phyloP scores from a whole-genome alignment of 53 echinoderm and acorn worm species.

The Holothuria scabra region DNA sequence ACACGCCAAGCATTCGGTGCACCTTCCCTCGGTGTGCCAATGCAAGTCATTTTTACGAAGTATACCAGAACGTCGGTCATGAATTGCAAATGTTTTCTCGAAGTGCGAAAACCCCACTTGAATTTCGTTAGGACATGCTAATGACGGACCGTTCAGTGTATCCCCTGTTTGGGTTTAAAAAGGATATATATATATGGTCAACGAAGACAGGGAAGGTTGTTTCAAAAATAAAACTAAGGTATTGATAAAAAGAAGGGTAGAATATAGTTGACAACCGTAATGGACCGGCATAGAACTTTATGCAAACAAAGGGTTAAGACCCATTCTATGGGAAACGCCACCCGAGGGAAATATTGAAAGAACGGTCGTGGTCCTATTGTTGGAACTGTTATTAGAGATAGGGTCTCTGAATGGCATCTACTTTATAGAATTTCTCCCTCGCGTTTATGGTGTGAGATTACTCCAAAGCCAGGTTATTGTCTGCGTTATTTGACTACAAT shows the following conservation, averaged over 20 bases:
- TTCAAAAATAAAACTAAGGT: not conserved
- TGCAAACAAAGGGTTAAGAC: constrained; percentile 25
- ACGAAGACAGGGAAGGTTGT: not conserved
- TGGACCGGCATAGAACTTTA: constrained; percentile 20
- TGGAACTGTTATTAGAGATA: constrained; percentile 19
- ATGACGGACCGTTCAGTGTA: constrained; percentile 17
- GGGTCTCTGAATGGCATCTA: constrained; percentile 16
- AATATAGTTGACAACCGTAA: too few species aligned
- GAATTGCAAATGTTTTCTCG: constrained; percentile 20
- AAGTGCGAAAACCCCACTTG: constrained; percentile 27
- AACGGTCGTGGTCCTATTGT: constrained; percentile 4
- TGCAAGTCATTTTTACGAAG: not conserved
- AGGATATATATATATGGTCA: constrained; percentile 1
- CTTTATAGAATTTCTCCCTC: constrained; percentile 32
- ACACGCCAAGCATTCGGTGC: too few species aligned
- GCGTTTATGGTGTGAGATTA: not conserved
- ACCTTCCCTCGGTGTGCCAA: too few species aligned
- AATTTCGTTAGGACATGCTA: constrained; percentile 43
- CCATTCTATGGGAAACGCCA: constrained; percentile 12
- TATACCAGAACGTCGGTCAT: constrained; percentile 10
- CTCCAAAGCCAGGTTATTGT: not conserved
- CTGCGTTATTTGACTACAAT: not conserved
- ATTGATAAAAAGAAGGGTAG: not conserved
- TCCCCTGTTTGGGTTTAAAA: too few species aligned
- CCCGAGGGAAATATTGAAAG: constrained; percentile 28